phyloP scores from a whole-genome alignment of 2,797 vertebrate species.

The Anabacerthia variegaticeps region DNA sequence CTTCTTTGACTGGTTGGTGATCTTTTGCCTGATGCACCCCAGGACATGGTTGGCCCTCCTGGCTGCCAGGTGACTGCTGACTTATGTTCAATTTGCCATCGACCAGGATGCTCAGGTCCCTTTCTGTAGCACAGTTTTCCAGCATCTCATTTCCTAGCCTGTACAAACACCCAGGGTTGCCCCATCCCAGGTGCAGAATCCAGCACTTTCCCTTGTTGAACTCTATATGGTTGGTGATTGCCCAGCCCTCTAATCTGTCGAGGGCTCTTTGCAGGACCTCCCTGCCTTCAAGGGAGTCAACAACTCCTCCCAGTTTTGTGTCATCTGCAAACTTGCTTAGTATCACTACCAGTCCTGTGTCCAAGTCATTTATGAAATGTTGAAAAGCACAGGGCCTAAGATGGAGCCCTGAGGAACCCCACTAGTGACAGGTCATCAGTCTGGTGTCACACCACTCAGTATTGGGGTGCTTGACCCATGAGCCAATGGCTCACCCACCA shows the following conservation, averaged over 20 bases:
- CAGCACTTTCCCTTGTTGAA: not conserved
- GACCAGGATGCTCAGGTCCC: accelerated
- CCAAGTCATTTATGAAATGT: too few species aligned
- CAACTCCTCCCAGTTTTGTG: too few species aligned
- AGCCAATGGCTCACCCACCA: not conserved
- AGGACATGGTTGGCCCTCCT: not conserved
- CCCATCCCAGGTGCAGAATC: too few species aligned
- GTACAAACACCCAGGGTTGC: accelerated
- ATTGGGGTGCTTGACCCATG: not conserved
- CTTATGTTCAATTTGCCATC: accelerated
- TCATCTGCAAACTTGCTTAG: not conserved
- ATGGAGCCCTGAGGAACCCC: not conserved
- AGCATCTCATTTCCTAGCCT: accelerated
- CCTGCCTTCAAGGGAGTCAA: not conserved
- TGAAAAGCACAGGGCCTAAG: too few species aligned
- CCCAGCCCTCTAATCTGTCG: not conserved
- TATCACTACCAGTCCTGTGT: too few species aligned
- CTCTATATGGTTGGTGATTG: not conserved
- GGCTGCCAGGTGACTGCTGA: not conserved
- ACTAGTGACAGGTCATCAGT: not conserved
- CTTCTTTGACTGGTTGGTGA: accelerated
- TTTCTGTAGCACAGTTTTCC: accelerated
- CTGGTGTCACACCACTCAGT: not conserved
- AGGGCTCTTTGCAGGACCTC: not conserved
- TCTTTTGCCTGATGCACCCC: not conserved